phyloP scores from a whole-genome alignment of 2,888 invertebrate genomes.

The Nysson spinosus region DNA sequence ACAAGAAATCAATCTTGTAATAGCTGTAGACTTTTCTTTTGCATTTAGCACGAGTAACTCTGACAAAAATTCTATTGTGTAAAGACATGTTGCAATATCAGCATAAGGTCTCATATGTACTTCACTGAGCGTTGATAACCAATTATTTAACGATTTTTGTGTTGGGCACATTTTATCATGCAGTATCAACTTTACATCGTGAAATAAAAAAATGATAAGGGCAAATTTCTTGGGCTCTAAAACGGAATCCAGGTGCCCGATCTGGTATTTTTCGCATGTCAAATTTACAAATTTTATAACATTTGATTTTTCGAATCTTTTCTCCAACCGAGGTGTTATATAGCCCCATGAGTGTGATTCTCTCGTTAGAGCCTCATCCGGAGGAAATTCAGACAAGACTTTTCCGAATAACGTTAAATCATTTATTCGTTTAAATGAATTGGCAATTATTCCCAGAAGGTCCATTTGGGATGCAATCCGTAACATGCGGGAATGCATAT shows the following conservation, averaged over 20 bases:
- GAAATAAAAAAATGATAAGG: conserved; percentile 57
- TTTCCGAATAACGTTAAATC: conserved; percentile 49
- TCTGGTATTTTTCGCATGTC: conserved; percentile 33
- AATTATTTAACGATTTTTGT: conserved; percentile 36
- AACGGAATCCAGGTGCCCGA: conserved; percentile 17
- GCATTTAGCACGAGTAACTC: conserved; percentile 36
- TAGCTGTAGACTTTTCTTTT: background rate
- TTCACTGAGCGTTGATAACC: conserved; percentile 53
- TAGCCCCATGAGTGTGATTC: conserved; percentile 54
- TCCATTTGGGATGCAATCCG: conserved; percentile 69
- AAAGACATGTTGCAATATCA: conserved; percentile 39
- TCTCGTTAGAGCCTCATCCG: conserved; percentile 52
- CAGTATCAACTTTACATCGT: conserved; percentile 59
- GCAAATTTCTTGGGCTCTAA: conserved; percentile 55
- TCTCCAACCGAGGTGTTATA: conserved; percentile 51
- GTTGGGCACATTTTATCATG: conserved; percentile 34
- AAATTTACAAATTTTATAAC: conserved; percentile 48
- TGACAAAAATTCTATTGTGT: conserved; percentile 56
- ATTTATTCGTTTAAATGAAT: conserved; percentile 34
- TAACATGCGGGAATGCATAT: conserved; percentile 56
- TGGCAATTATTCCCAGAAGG: conserved; percentile 53
- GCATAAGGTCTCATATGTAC: conserved; percentile 66
- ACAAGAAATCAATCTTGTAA: conserved; percentile 22
- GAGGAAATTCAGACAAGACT: conserved; percentile 59
- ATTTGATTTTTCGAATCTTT: conserved; percentile 14